Base-by-base conservation (phyloP, 1,140 invertebrate species). In the Leguminivora glycinivorella region DNA sequence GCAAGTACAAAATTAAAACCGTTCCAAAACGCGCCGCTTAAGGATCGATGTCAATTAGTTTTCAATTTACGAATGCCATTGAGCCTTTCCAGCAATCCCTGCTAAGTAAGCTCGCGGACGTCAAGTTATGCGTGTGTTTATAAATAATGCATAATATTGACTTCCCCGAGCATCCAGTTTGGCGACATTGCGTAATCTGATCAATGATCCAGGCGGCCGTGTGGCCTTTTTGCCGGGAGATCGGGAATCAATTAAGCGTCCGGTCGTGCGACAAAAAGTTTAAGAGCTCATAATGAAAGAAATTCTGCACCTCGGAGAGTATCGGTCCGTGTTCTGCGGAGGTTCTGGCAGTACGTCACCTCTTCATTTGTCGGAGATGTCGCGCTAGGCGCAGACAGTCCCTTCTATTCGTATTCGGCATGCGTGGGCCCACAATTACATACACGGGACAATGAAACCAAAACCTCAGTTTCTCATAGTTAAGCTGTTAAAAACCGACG, bases 401-500 rank as follows among this genome's bases (percentile, higher is more conserved):
- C 19, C 2, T 58, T 56, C 40, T 67, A n/a, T 58, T 38, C 66
- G 29, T 67, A n/a, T 58, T 38, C 66, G 29, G 43, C 24, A 73
- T 67, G 29, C 43, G 52, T 43, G 47, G 19, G 68, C 47, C 31
- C 47, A 70, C 72, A 71, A 68, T 87, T 88, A 86, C 77, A 78
- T 72, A 74, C 78, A 75, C 19, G 25, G 74, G 70, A 91, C 89
- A 90, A 91, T 90, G 80, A 87, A 80, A 80, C 83, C 76, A 86
- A 88, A 87, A 81, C 74, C 80, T 75, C 75, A 80, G 79, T 88
- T 90, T 91, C 89, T 81, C 89, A 91, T 89, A 91, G 88, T 91
- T 91, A 91, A 87, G 86, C 83, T 77, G 82, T 90, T 90, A 91
- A 90, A 90, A 89, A 88, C 83, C 80, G 76, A 84, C 87, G 87